Conservation (phyloP, 2,888 invertebrate genomes). For the Phorcus lineatus region DNA sequence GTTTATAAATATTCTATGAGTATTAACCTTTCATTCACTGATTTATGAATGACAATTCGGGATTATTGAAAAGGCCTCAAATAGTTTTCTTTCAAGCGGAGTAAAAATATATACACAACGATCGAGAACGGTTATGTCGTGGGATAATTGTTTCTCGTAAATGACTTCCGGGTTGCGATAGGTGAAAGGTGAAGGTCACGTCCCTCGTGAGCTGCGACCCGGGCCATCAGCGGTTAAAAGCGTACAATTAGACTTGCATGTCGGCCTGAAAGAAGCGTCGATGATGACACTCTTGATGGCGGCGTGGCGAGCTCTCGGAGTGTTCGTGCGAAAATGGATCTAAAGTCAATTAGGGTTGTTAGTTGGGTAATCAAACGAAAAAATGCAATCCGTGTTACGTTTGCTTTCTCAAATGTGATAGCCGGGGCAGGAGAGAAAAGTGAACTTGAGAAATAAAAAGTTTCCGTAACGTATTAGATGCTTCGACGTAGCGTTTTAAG, state of each 20-base stretch:
- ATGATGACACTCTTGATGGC: not conserved
- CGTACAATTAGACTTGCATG: not conserved
- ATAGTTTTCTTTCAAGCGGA: no score
- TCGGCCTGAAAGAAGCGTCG: not conserved
- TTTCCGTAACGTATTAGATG: constrained; percentile 35
- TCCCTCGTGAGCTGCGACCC: no score
- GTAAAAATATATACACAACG: no score
- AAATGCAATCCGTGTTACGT: constrained; percentile 31
- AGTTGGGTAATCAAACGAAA: constrained; percentile 35
- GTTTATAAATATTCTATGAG: no score
- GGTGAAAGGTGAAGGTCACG: no score
- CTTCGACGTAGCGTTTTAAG: not conserved
- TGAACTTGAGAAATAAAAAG: constrained; percentile 30
- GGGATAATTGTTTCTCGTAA: no score
- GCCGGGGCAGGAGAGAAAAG: constrained; percentile 13
- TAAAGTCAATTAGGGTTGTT: constrained; percentile 38
- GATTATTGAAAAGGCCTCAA: no score
- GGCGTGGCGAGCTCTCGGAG: not conserved
- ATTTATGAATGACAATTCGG: no score
- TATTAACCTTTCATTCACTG: no score
- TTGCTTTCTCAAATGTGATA: constrained; percentile 30
- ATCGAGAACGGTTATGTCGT: no score
- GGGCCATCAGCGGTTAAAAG: not conserved
- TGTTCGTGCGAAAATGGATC: constrained; percentile 28
- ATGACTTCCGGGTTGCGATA: no score